Evolutionary conservation across 2,113 vertebrate genomes (phyloP).

Genomic region (Acrocephalus kingi): DNA sequence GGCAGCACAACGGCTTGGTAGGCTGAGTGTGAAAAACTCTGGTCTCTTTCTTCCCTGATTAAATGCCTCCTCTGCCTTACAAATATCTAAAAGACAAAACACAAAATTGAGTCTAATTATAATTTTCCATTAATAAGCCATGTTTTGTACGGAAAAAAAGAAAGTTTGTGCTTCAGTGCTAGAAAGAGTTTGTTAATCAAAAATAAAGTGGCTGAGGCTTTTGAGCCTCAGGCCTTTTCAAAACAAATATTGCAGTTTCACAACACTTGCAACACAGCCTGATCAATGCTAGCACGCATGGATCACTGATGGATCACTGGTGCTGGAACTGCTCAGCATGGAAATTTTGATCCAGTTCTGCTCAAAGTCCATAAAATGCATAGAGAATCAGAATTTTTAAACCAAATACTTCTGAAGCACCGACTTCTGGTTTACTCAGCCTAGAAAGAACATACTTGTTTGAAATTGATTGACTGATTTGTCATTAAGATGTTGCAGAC

Average conservation of each 20-base stretch:
- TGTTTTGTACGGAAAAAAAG: not conserved
- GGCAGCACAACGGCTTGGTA: not conserved
- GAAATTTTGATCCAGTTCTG: not conserved
- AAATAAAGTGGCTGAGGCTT: not conserved
- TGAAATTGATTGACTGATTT: not conserved
- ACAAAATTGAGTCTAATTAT: not conserved
- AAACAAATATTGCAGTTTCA: conserved; percentile 40
- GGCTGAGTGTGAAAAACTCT: not conserved
- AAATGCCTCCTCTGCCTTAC: not conserved
- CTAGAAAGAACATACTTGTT: not conserved
- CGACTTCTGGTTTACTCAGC: not conserved
- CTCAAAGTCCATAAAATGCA: not conserved
- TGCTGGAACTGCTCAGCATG: not conserved
- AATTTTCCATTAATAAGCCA: not conserved
- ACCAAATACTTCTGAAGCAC: not conserved
- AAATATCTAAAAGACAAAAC: not conserved
- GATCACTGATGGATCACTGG: not conserved
- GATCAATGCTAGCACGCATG: not conserved
- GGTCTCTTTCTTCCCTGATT: not conserved
- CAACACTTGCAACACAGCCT: conserved; percentile 32
- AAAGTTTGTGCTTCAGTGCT: not conserved
- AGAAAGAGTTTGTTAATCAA: not conserved
- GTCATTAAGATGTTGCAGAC: not conserved
- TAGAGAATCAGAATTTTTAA: not conserved
- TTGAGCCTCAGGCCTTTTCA: not conserved